Percentiles rank a stretch among this genome's conserved stretches.
phyloP scores from a whole-genome alignment of 2,797 vertebrate genomes.

The Paratrypauchen microcephalus region DNA sequence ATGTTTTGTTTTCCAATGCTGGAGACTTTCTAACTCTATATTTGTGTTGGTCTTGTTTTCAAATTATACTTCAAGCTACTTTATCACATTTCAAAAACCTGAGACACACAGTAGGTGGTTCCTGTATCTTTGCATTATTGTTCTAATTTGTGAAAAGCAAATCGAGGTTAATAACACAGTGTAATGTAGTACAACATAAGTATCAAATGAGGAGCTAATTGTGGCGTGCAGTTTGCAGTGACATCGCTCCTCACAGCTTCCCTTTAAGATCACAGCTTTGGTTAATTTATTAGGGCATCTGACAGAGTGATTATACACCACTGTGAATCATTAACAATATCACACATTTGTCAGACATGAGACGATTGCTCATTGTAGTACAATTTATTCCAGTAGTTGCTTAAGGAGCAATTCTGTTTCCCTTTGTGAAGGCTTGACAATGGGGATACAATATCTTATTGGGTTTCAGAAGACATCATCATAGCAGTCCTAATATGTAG shows the following conservation, averaged over 20 bases:
- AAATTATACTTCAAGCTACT: conserved; percentile 6
- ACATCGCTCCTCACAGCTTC: conserved; percentile 63
- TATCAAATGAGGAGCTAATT: conserved; percentile 46
- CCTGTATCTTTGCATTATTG: conserved; percentile 14
- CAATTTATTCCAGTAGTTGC: conserved; percentile 28
- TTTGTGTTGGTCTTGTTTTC: conserved; percentile 1
- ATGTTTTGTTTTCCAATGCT: background rate
- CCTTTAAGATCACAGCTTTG: conserved; percentile 62
- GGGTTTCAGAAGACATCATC: background rate
- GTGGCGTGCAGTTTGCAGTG: conserved; percentile 43
- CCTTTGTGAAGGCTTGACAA: conserved; percentile 1
- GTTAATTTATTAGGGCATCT: conserved; percentile 58
- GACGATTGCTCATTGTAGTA: conserved; percentile 33
- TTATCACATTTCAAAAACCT: conserved; percentile 6
- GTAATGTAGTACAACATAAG: conserved; percentile 19
- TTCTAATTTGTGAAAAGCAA: conserved; percentile 10
- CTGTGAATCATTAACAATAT: conserved; percentile 46
- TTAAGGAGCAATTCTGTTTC: conserved; percentile 17
- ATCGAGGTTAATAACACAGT: conserved; percentile 23
- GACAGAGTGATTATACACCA: conserved; percentile 57
- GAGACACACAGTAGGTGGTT: background rate
- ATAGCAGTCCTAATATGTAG: background rate
- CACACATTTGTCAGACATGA: conserved; percentile 51
- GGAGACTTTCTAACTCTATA: background rate
- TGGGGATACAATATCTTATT: conserved; percentile 7